phyloP scores from a whole-genome alignment of 2,797 vertebrate genomes.

The Buphagus erythrorhynchus region DNA sequence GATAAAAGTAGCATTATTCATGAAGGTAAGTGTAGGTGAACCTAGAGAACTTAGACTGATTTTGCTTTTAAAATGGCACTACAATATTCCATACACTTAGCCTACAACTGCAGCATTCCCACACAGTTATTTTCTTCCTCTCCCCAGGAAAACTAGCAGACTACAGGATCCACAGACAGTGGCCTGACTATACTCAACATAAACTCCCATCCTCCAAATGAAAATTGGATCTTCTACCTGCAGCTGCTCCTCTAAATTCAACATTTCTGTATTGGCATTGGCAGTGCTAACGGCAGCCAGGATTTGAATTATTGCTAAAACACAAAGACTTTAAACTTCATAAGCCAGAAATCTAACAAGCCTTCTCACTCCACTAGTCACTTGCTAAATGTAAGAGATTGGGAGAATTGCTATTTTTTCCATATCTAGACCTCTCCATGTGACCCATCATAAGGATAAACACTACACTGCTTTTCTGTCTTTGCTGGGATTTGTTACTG shows the following conservation, averaged over 20 bases:
- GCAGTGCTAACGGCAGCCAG: background rate
- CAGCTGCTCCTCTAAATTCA: background rate
- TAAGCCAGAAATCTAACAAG: background rate
- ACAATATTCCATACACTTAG: background rate
- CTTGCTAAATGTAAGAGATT: background rate
- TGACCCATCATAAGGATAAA: background rate
- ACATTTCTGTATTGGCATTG: background rate
- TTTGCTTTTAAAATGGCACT: background rate
- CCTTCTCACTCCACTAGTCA: background rate
- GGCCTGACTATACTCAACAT: background rate
- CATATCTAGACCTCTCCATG: background rate
- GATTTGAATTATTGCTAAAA: background rate
- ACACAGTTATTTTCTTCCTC: background rate
- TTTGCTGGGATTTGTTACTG: background rate
- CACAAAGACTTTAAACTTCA: background rate
- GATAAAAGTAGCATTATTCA: background rate
- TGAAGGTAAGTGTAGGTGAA: background rate
- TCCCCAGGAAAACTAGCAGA: background rate
- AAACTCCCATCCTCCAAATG: background rate
- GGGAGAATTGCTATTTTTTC: background rate
- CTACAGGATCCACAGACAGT: background rate
- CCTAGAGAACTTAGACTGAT: background rate
- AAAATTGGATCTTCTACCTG: background rate
- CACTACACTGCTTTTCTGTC: background rate
- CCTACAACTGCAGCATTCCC: background rate